Base-by-base conservation (phyloP, 2,888 invertebrate genomes). In the Fissipunctia ypsillon region DNA sequence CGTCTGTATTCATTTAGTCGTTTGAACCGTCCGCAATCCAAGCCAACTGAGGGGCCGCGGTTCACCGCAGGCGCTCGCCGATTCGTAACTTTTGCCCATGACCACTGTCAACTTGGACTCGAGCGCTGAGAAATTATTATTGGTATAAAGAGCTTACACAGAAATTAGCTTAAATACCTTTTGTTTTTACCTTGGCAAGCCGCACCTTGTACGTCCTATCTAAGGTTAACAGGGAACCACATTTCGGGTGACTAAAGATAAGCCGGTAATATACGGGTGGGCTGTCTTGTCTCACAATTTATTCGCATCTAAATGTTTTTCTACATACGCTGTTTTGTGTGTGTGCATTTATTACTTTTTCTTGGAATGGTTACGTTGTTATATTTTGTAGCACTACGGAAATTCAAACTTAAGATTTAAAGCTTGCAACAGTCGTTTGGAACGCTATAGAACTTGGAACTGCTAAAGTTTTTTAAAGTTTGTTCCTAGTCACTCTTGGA, bases 11-110 rank as follows among this genome's bases (percentile, higher is more conserved):
- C 78, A 85, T 85, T 87, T 78, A 85, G 81, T 83, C 86, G 78
- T 87, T 85, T 81, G 84, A 81, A 80, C 76, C 61, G 86, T 86
- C 86, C 84, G 88, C 90, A 90, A 92, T 91, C 93, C 90, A 81
- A 88, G 88, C 88, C 90, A 85, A 86, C 85, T 84, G 76, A 80
- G 88, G 91, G 89, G 89, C 80, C 70, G 90, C 73, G 91, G 92
- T 85, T 73, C 74, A 90, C 93, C 93, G 90, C 93, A 91, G 87
- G 87, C 90, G 88, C 88, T 90, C 87, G 82, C 87, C 84, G 73
- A 85, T 88, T 89, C 86, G 69, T 88, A 91, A 92, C 90, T 93
- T 91, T 90, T 73, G 85, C 85, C 84, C 84, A 80, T 88, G 88
- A 88, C 89, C 89, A 88, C 88, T 88, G 90, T 89, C 89, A 89